Evolutionary conservation across 2,797 vertebrate genomes (phyloP).

Genomic region (Serranus cabrilla): DNA sequence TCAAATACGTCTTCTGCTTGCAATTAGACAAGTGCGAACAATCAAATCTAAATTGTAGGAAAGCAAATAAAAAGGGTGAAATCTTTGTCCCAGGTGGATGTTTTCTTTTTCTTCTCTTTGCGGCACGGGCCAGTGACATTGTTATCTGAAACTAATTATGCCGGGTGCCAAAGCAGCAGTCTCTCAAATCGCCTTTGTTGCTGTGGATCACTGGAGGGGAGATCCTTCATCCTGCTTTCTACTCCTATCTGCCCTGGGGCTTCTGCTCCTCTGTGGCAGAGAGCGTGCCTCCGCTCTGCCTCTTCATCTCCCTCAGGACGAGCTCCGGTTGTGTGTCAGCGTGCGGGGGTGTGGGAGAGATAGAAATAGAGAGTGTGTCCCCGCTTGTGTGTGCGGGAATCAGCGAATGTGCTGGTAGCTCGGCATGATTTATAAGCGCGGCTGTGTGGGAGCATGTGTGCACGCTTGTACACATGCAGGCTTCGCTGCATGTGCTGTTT

Average conservation of each 20-base stretch:
- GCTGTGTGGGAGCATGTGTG: slow-evolving; percentile 24
- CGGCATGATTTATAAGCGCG: slow-evolving; percentile 55
- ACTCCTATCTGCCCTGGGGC: slow-evolving; percentile 64
- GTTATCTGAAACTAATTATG: slow-evolving; percentile 80
- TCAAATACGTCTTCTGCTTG: slow-evolving; percentile 36
- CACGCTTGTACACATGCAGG: slow-evolving; percentile 27
- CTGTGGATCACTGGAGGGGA: slow-evolving; percentile 74
- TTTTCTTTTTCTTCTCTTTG: neutral
- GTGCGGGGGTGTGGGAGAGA: slow-evolving; percentile 28
- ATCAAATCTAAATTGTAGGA: slow-evolving; percentile 31
- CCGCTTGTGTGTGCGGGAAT: slow-evolving; percentile 38
- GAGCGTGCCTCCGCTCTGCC: slow-evolving; percentile 50
- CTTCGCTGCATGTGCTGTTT: slow-evolving; percentile 26
- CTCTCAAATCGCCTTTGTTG: slow-evolving; percentile 73
- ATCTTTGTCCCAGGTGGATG: slow-evolving; percentile 18
- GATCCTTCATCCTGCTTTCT: slow-evolving; percentile 74
- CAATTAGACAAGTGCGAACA: slow-evolving; percentile 45
- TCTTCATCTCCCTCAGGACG: slow-evolving; percentile 60
- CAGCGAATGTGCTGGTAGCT: slow-evolving; percentile 35
- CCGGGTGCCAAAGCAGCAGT: slow-evolving; percentile 63
- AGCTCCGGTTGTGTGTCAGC: slow-evolving; percentile 35
- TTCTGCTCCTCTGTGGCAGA: slow-evolving; percentile 55
- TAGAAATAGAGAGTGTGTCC: slow-evolving; percentile 23
- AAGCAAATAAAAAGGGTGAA: slow-evolving; percentile 45
- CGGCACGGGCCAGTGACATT: slow-evolving; percentile 51